Evolutionary conservation across 2,797 vertebrate genomes (phyloP).

Genomic region (Clarias laeviceps): DNA sequence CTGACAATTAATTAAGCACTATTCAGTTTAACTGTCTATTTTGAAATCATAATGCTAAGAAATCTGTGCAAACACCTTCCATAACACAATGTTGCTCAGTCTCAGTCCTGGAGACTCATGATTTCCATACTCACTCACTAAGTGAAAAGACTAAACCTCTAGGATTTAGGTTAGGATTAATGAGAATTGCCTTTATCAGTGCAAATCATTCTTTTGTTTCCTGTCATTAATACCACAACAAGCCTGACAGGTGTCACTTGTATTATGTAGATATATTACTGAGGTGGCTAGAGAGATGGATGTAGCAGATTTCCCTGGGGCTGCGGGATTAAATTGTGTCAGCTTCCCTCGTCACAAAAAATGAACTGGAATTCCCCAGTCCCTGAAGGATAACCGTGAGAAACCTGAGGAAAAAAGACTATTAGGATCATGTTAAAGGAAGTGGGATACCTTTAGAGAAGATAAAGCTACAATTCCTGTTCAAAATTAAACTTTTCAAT

Average conservation of each 20-base stretch:
- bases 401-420: background rate
- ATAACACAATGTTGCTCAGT: background rate
- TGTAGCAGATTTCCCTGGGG: conserved; percentile 20
- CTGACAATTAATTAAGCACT: background rate
- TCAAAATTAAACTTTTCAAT: background rate
- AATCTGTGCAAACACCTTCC: background rate
- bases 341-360: background rate
- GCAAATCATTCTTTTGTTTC: conserved; percentile 13
- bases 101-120: conserved; percentile 6
- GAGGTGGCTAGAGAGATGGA: conserved; percentile 22
- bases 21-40: background rate
- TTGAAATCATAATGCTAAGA: background rate
- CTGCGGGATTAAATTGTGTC: conserved; percentile 20
- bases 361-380: conserved; percentile 26
- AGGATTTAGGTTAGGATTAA: conserved; percentile 25
- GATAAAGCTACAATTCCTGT: background rate
- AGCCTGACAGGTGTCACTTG: conserved; percentile 15
- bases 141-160: conserved; percentile 28
- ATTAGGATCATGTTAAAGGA: background rate
- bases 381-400: conserved; percentile 16
- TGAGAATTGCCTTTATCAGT: background rate
- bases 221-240: conserved; percentile 26
- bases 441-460: background rate
- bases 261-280: conserved; percentile 28
- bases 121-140: background rate